A percentile compares a stretch with the other conserved stretches of the same genome.
These are phyloP conservation scores for Athalia circularis DNA, from an alignment of 2,888 invertebrate genomes.

Conservation along the genomic window DNA sequence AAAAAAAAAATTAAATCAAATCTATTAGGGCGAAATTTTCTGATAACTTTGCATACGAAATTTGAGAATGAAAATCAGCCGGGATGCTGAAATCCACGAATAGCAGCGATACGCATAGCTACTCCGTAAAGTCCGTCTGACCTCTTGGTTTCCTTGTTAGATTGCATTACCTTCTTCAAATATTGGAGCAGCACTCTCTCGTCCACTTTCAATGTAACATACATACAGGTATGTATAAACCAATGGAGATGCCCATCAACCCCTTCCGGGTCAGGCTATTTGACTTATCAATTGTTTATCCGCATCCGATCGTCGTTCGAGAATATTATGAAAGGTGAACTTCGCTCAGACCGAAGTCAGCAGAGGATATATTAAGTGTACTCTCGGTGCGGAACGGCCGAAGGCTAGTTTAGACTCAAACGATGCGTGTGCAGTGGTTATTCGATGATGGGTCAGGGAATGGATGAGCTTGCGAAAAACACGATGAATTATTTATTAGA, in stretches of 20 bases:
- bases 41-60: neutral
- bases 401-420: neutral
- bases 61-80: neutral
- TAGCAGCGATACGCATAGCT: slow-evolving; percentile 1
- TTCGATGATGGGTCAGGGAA: slow-evolving; percentile 8
- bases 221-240: too few species aligned
- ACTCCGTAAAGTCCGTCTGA: slow-evolving; percentile 3
- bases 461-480: neutral
- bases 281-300: slow-evolving; percentile 58
- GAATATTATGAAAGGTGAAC: slow-evolving; percentile 14
- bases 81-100: neutral
- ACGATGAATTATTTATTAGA: neutral
- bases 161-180: slow-evolving; percentile 63
- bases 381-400: neutral
- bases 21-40: too few species aligned
- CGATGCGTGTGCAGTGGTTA: neutral
- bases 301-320: slow-evolving; percentile 13
- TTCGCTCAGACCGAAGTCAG: neutral
- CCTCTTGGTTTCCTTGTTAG: slow-evolving; percentile 34
- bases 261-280: slow-evolving; percentile 57
- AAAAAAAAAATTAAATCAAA: too few species aligned
- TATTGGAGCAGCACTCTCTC: slow-evolving; percentile 60
- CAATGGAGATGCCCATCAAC: too few species aligned
- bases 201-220: neutral
- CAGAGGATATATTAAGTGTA: neutral